These are phyloP conservation scores for Drosophila tani DNA, from an alignment of 1,140 invertebrate genomes.

Conservation along the genomic window DNA sequence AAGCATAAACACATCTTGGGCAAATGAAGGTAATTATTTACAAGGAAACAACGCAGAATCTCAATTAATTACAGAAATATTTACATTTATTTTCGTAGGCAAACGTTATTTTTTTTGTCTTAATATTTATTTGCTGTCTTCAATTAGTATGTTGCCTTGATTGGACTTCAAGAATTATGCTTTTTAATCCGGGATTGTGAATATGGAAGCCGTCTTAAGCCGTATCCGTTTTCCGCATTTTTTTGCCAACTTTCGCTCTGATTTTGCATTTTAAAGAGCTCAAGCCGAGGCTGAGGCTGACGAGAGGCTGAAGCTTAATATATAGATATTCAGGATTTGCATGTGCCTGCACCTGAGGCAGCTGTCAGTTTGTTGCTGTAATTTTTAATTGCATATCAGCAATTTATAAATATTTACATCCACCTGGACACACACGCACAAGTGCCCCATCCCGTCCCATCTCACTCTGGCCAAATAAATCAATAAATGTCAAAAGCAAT, in stretches of 20 bases:
- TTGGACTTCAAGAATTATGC: slow-evolving; percentile 1
- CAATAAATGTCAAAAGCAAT: slow-evolving; percentile 79
- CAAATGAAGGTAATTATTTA: slow-evolving; percentile 7
- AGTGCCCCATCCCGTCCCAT: not conserved
- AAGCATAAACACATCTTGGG: not conserved
- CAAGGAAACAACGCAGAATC: not conserved
- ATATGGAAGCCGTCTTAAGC: not conserved
- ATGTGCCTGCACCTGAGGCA: slow-evolving; percentile 39
- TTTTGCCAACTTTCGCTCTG: not conserved
- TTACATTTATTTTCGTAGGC: not conserved
- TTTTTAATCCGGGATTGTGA: slow-evolving; percentile 25
- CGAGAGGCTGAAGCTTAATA: slow-evolving; percentile 16
- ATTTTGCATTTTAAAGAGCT: slow-evolving; percentile 46
- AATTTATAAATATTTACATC: slow-evolving; percentile 71
- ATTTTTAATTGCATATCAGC: slow-evolving; percentile 75
- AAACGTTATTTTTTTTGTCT: not conserved
- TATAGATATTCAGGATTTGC: slow-evolving; percentile 10
- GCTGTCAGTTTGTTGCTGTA: slow-evolving; percentile 65
- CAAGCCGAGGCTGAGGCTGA: not conserved
- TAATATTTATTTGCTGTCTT: not conserved
- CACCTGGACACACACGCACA: slow-evolving; percentile 17
- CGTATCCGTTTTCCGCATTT: not conserved
- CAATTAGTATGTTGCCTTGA: not conserved
- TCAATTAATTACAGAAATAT: not conserved
- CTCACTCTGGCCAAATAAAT: slow-evolving; percentile 52